These are phyloP conservation scores for Alca torda DNA, from an alignment of 2,797 vertebrate genomes.

Conservation along the genomic window DNA sequence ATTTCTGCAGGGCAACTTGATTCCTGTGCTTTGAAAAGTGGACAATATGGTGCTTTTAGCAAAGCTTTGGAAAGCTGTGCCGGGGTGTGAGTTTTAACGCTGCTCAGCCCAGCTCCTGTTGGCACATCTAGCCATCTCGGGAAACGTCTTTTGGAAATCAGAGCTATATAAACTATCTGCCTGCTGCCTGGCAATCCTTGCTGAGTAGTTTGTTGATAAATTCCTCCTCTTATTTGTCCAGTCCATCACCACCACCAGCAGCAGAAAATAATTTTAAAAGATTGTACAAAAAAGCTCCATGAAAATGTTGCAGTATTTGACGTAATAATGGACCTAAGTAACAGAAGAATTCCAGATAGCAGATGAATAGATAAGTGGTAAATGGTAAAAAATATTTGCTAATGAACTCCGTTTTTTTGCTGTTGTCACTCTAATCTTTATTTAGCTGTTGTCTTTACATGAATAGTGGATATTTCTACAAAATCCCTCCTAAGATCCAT, in stretches of 20 bases:
- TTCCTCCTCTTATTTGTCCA: background rate
- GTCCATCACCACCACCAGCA: background rate
- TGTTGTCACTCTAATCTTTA: background rate
- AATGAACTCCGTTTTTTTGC: background rate
- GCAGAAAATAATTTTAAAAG: background rate
- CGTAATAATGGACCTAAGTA: background rate
- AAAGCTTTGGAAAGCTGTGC: background rate
- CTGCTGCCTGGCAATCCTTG: background rate
- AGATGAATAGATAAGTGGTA: background rate
- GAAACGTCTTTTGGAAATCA: background rate
- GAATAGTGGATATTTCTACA: background rate
- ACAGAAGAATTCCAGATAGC: background rate
- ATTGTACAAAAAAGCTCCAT: background rate
- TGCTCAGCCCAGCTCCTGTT: background rate
- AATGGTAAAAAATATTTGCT: background rate
- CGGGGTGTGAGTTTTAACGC: background rate
- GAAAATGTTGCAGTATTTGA: background rate
- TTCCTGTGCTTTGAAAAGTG: background rate
- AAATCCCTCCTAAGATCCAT: background rate
- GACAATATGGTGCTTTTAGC: background rate
- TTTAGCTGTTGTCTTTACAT: background rate
- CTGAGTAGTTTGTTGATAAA: background rate
- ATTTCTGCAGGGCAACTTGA: background rate
- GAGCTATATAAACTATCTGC: background rate
- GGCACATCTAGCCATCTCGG: background rate